These are phyloP conservation scores for Loripinus fragilis DNA, from an alignment of 2,888 invertebrate species.

Conservation along the genomic window DNA sequence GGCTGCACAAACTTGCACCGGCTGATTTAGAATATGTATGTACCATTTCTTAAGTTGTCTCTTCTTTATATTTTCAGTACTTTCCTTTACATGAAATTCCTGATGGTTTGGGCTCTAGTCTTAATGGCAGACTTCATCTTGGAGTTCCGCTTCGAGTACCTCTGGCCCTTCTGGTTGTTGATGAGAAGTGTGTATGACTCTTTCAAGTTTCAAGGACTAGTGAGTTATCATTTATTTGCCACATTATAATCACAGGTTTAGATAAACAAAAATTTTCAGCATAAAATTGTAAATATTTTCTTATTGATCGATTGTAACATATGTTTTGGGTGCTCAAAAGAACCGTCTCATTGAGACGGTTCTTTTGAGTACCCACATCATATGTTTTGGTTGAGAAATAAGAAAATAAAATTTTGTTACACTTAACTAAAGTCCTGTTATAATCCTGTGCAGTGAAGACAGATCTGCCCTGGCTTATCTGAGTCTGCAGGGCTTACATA, in stretches of 20 bases:
- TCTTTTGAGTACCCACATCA: neutral
- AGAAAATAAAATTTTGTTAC: no score
- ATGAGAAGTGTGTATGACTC: conserved; percentile 98
- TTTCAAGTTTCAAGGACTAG: conserved; percentile 98
- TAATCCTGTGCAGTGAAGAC: no score
- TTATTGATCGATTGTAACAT: no score
- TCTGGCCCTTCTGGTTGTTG: conserved; percentile 99
- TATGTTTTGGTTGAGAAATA: neutral
- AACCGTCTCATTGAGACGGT: neutral
- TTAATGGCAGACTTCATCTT: conserved; percentile 97
- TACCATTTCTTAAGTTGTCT: no score
- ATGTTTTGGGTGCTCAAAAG: neutral
- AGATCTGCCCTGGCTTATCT: no score
- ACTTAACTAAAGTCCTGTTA: no score
- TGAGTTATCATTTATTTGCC: conserved; percentile 85
- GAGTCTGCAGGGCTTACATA: no score
- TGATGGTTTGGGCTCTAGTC: conserved; percentile 96
- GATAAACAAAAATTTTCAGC: no score
- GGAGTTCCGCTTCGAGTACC: conserved; percentile 99
- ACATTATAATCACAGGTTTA: no score
- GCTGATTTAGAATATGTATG: no score
- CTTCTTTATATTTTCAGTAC: conserved; percentile 87
- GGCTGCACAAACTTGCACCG: no score
- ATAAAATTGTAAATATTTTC: no score
- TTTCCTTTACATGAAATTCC: conserved; percentile 96